Percentiles rank a stretch among this genome's conserved stretches.
phyloP scores from a whole-genome alignment of 2,113 vertebrate genomes.

The Bolborhynchus lineola region DNA sequence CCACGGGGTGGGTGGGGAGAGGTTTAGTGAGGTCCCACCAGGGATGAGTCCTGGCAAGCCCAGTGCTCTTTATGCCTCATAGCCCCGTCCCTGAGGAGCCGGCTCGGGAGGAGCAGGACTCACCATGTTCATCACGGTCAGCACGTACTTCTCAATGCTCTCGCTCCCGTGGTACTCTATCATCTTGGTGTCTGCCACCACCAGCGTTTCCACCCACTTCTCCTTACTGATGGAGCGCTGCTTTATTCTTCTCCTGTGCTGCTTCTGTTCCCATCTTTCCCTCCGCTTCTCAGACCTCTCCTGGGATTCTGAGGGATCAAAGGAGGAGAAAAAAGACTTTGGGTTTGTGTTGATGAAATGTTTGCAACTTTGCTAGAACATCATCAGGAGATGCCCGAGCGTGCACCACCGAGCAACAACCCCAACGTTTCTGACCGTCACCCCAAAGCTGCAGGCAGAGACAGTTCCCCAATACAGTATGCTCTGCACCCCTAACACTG shows the following conservation, averaged over 20 bases:
- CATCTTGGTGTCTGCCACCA: slow-evolving; percentile 96
- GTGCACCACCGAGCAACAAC: rapidly evolving
- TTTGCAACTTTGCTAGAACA: neutral
- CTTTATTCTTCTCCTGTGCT: slow-evolving; percentile 69
- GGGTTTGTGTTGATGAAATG: neutral
- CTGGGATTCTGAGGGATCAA: neutral
- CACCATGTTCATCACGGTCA: slow-evolving; percentile 98
- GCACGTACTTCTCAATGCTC: slow-evolving; percentile 85
- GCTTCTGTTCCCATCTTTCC: slow-evolving; percentile 78
- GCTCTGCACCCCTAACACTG: neutral
- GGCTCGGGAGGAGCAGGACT: slow-evolving; percentile 14
- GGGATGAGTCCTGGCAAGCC: neutral
- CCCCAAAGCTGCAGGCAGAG: neutral
- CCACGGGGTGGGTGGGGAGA: rapidly evolving
- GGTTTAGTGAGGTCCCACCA: neutral
- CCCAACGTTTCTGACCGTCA: rapidly evolving
- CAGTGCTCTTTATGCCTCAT: neutral
- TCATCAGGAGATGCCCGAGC: neutral
- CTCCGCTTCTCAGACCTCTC: slow-evolving; percentile 69
- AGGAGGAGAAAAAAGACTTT: neutral
- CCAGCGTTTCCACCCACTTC: slow-evolving; percentile 96
- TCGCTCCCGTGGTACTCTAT: slow-evolving; percentile 87
- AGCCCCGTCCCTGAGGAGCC: rapidly evolving
- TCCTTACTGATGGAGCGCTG: slow-evolving; percentile 90
- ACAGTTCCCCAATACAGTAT: rapidly evolving